phyloP scores from a whole-genome alignment of 2,888 invertebrate species.

The Hipparchia sbordonii region DNA sequence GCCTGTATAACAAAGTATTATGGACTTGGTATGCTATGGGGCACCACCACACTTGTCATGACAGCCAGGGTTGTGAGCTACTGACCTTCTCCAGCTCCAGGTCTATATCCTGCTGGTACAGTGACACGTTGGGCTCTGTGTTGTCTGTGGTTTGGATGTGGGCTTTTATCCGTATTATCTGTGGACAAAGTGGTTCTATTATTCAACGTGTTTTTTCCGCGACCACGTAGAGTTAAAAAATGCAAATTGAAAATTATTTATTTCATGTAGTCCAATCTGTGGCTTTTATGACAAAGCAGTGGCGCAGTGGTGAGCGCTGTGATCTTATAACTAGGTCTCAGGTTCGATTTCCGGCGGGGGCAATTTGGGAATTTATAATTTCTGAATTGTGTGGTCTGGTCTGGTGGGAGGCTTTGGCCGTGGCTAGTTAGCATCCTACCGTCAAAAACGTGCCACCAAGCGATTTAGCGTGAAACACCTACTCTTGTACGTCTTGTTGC shows the following conservation, averaged over 20 bases:
- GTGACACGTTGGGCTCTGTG: slow-evolving; percentile 69
- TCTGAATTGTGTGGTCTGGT: too few species aligned
- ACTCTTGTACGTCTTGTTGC: too few species aligned
- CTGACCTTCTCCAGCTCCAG: slow-evolving; percentile 78
- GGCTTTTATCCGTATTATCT: slow-evolving; percentile 80
- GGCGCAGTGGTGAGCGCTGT: too few species aligned
- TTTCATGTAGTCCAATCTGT: too few species aligned
- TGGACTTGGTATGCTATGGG: slow-evolving; percentile 19
- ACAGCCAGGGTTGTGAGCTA: slow-evolving; percentile 5
- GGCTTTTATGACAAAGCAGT: too few species aligned
- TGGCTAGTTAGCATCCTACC: too few species aligned
- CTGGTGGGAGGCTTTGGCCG: too few species aligned
- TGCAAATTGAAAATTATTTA: background rate
- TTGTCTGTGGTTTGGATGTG: slow-evolving; percentile 75
- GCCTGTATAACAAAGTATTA: slow-evolving; percentile 22
- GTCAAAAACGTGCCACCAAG: too few species aligned
- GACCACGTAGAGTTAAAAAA: background rate
- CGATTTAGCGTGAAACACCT: too few species aligned
- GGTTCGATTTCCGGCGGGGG: too few species aligned
- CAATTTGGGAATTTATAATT: too few species aligned
- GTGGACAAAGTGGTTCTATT: slow-evolving; percentile 18
- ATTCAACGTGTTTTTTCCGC: background rate
- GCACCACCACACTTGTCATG: slow-evolving; percentile 18
- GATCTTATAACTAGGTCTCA: too few species aligned
- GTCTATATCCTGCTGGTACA: slow-evolving; percentile 82